Evolutionary conservation across 2,888 invertebrate species (phyloP), one percentile per base, ranked within the genome.

Genomic region (Nemurella pictetii): DNA sequence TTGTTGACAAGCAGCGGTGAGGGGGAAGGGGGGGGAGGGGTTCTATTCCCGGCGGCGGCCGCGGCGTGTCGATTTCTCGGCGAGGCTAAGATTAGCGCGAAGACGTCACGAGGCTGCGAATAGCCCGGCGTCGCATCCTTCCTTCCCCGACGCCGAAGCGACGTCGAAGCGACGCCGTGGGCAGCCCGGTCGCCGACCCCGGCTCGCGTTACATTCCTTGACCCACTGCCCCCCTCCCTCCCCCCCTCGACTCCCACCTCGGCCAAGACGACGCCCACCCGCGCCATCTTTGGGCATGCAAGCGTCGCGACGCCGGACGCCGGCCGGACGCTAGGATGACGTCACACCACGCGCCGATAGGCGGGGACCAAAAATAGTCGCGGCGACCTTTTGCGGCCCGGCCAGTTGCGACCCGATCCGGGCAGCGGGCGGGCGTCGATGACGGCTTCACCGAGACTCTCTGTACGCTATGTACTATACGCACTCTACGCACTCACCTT

Each of bases 401-500:
- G 55, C 55, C 55, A 55, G 55, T 55, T 55, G 55, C 9, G 55
- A 55, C 20, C 55, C 55, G 55, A 55, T 55, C 55, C 55, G 55
- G 55, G 15, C 20, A 20, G 9, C 55, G 20, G 55, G 3, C 55
- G 55, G 55, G 9, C 55, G n/a, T 55, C 55, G 55, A 55, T 20
- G 15, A 12, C 55, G 55, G 30, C 3, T n/a, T n/a, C n/a, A n/a
- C n/a, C n/a, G n/a, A n/a, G n/a, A n/a, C n/a, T n/a, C n/a, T n/a
- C n/a, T n/a, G n/a, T n/a, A n/a, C n/a, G n/a, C n/a, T n/a, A n/a
- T n/a, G 3, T 80, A n/a, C 5, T 12, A 3, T 30, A 80, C 15
- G 7, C 75, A 27, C 2, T 1, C 20, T 80, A 30, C 4, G 29
- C 26, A 29, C 36, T 94, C 93, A 98, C 99, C 98, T 99, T 99